Base-by-base conservation (phyloP, 2,113 vertebrate genomes). In the Bubo bubo region DNA sequence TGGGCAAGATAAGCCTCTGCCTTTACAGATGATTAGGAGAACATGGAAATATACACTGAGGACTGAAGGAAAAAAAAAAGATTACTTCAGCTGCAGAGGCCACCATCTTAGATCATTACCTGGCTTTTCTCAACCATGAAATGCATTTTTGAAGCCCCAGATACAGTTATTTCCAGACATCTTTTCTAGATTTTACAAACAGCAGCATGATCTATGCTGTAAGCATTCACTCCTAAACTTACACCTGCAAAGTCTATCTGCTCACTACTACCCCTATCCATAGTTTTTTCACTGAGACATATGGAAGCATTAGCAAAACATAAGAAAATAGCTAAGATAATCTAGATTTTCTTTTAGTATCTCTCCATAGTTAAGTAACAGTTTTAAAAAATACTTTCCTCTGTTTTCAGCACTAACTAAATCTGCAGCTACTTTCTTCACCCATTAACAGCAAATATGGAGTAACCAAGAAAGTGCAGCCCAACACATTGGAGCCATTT, bases 1-100 rank as follows among this genome's bases (percentile, higher is more conserved):
- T 0, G 0, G 28, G 17, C 43, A 82, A 76, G 28, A n/a, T 32
- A 76, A 60, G 10, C 35, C 23, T 79, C 34, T 5, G 2, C 13
- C 52, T 1, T 35, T 0, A 16, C 5, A 68, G 19, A 20, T 4
- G 21, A 37, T 37, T 39, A 75, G 7, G 6, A 79, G 22, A 88
- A 93, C 19, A 60, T 2, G 6, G 73, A 52, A 88, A 63, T 21
- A 63, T 1, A 41, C 16, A 66, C 23, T 13, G 23, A 58, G 30
- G 75, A 74, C 26, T 60, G 7, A 79, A 26, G 27, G 13, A 27
- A 20, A 23, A 68, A 35, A 50, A 55, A 41, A 34, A 27, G 10
- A n/a, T 0, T 1, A n/a, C 24, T 83, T 43, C 24, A 83, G 4
- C 32, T 70, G 49, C 50, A 81, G 34, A 74, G 23, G 30, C 3